phyloP scores from a whole-genome alignment of 1,140 invertebrate genomes.

The Calephelis virginiensis region DNA sequence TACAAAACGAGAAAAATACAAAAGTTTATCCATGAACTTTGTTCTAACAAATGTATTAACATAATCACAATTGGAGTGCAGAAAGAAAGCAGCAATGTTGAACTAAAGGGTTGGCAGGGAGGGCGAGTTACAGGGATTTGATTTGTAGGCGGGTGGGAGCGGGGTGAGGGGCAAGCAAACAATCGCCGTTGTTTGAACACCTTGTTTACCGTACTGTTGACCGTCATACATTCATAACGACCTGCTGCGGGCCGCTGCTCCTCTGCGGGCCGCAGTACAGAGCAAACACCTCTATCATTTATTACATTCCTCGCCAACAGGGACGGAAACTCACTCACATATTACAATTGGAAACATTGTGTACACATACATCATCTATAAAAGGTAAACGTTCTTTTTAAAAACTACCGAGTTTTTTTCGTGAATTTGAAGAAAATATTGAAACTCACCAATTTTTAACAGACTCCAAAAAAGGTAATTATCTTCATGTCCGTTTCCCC shows the following conservation, averaged over 20 bases:
- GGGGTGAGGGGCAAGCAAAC: constrained; percentile 27
- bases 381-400: no score
- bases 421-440: no score
- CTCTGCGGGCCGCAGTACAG: not conserved
- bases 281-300: not conserved
- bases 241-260: constrained; percentile 20
- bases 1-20: no score
- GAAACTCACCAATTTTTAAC: no score
- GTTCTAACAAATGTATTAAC: no score
- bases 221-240: constrained; percentile 46
- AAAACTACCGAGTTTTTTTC: no score
- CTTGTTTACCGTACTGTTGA: constrained; percentile 37
- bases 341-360: not conserved
- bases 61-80: no score
- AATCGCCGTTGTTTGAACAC: constrained; percentile 38
- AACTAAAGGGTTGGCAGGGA: not conserved
- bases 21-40: no score
- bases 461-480: no score
- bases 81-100: no score
- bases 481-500: no score
- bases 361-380: not conserved
- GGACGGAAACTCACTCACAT: not conserved
- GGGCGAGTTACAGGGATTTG: constrained; percentile 30
- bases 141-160: constrained; percentile 25
- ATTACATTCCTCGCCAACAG: not conserved